Conservation (phyloP, 2,888 invertebrate genomes). For the Ichneumoninae sp. region DNA sequence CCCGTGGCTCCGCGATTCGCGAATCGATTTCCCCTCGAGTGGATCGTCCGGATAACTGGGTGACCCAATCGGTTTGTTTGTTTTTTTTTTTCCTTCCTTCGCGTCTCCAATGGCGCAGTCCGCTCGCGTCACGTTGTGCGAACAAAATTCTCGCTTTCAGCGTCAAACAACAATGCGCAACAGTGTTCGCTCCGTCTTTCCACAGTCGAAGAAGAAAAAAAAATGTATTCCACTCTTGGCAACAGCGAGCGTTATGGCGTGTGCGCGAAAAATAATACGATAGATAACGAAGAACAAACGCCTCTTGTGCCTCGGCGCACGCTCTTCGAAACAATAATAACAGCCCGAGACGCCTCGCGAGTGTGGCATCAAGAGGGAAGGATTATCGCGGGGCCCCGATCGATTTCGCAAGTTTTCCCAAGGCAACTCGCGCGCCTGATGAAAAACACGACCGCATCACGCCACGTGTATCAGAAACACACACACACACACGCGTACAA, state of each 20-base stretch:
- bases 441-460: slow-evolving; percentile 61
- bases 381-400: slow-evolving; percentile 79
- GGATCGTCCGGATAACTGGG: slow-evolving; percentile 19
- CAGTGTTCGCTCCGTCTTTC: not conserved
- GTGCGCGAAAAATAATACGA: slow-evolving; percentile 59
- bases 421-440: slow-evolving; percentile 68
- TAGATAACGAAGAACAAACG: slow-evolving; percentile 67
- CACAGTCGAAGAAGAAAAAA: not conserved
- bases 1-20: not conserved
- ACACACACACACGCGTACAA: not conserved
- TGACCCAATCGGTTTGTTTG: slow-evolving; percentile 29
- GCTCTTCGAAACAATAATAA: slow-evolving; percentile 74
- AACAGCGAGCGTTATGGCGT: slow-evolving; percentile 50
- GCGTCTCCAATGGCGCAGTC: not conserved
- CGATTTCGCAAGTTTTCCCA: slow-evolving; percentile 81
- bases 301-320: slow-evolving; percentile 40
- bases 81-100: not conserved
- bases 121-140: not conserved
- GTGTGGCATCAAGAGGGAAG: slow-evolving; percentile 70
- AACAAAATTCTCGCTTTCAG: slow-evolving; percentile 10
- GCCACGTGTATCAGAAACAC: slow-evolving; percentile 49
- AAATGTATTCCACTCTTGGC: slow-evolving; percentile 45
- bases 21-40: slow-evolving; percentile 43
- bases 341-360: slow-evolving; percentile 63
- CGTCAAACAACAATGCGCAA: slow-evolving; percentile 8